phyloP scores from a whole-genome alignment of 2,113 vertebrate species.

The Thinocorus orbignyianus region DNA sequence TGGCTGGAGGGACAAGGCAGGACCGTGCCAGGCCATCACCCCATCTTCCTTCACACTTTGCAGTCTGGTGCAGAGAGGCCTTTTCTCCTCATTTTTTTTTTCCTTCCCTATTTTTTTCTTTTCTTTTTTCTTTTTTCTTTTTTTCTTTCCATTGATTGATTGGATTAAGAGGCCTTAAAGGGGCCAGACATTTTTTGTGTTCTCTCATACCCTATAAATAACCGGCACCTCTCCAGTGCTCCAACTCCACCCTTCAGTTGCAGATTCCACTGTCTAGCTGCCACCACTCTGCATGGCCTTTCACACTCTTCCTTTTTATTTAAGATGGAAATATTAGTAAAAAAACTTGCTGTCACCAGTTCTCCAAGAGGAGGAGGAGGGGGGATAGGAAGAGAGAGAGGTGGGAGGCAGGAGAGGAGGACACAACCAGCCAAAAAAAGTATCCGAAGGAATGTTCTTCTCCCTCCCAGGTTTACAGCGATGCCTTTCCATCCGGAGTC shows the following conservation, averaged over 20 bases:
- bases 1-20: background rate
- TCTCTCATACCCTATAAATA: constrained; percentile 73
- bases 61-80: background rate
- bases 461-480: constrained; percentile 61
- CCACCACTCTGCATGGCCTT: constrained; percentile 20
- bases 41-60: background rate
- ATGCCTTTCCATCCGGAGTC: constrained; percentile 62
- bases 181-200: constrained; percentile 64
- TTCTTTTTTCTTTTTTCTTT: background rate
- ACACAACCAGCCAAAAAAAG: constrained; percentile 48
- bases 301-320: constrained; percentile 62
- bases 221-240: constrained; percentile 62
- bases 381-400: constrained; percentile 10
- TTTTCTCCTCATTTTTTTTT: background rate
- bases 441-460: constrained; percentile 51
- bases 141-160: constrained; percentile 39
- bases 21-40: background rate
- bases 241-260: constrained; percentile 57
- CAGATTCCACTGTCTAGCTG: constrained; percentile 68
- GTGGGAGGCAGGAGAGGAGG: constrained; percentile 11
- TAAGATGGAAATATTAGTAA: constrained; percentile 51
- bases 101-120: background rate
- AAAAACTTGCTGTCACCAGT: constrained; percentile 27
- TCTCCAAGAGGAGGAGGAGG: constrained; percentile 1
- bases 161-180: constrained; percentile 70